Base-by-base conservation (phyloP, 1,140 invertebrate genomes). In the Macrotrachela quadricornifera region DNA sequence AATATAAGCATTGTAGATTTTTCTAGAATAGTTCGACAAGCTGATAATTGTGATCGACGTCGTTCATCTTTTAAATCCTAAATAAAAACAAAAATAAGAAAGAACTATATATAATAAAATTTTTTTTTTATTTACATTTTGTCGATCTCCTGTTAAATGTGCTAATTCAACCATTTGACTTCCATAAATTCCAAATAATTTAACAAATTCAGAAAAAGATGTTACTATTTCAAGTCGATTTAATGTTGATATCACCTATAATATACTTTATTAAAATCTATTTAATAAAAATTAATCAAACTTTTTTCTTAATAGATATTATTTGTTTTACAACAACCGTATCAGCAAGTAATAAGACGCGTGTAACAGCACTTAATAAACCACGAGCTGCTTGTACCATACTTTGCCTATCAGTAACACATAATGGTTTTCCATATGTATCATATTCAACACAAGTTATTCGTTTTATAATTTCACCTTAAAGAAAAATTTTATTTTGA, bases 111-210 rank as follows among this genome's bases (percentile, higher is more conserved):
- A 30, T 12, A 47, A 45, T 3, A 36, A 38, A 21, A 18, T 38
- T 46, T 40, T 46, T 18, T 18, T 1, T 30, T 17, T 30, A 58
- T 65, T 66, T 61, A 73, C 71, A 64, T 71, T 72, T 62, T 73
- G 71, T 57, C 71, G 59, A 55, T 72, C 70, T 43, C 71, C 85
- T 21, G 86, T 92, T 17, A 95, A 71, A 68, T 94, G 83, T 13
- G 90, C 90, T 54, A 97, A 70, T 64, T 96, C 88, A 45, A 96
- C 88, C 90, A 99, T 96, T 67, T 96, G 87, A 11, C 80, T 82
- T 6, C 92, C 92, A 70, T 96, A 96, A 64, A 92, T 85, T 61
- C 86, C 90, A 73, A 97, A 99, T 1, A 46, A 39, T n/a, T 40
- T 52, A n/a, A 52, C 45, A 40, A 52, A 52, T 39, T 30, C 21